Conservation (phyloP, 92 coral and sea anemone genomes). For the Porites rus region DNA sequence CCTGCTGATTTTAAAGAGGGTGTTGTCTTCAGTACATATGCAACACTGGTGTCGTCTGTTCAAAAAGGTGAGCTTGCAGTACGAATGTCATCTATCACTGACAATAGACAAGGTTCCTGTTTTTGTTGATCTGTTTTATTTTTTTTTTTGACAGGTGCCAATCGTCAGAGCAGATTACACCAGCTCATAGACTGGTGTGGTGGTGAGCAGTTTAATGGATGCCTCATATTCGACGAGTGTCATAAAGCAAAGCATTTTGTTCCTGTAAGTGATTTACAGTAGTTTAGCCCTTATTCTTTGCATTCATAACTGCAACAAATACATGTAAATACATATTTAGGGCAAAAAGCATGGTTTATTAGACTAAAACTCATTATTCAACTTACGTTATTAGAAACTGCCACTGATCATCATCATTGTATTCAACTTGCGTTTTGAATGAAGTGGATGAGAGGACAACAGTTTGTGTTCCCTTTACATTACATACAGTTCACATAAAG, state of each 20-base stretch:
- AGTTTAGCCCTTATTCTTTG: not conserved
- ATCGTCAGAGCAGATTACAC: slow-evolving; percentile 91
- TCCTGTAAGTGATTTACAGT: slow-evolving; percentile 76
- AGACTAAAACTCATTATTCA: too few species aligned
- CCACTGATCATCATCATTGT: too few species aligned
- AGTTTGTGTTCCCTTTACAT: too few species aligned
- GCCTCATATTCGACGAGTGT: slow-evolving; percentile 96
- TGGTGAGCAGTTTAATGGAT: slow-evolving; percentile 90
- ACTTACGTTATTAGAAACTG: too few species aligned
- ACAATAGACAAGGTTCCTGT: too few species aligned
- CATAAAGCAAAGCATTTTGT: slow-evolving; percentile 98
- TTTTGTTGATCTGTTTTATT: too few species aligned
- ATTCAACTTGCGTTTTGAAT: too few species aligned
- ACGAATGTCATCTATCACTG: not conserved
- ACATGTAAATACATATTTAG: too few species aligned
- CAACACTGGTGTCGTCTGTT: slow-evolving; percentile 96
- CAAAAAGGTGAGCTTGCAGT: slow-evolving; percentile 63
- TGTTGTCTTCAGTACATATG: slow-evolving; percentile 95
- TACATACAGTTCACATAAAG: too few species aligned
- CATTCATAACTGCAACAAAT: not conserved
- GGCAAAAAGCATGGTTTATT: too few species aligned
- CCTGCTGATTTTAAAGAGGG: slow-evolving; percentile 97
- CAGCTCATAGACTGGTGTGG: slow-evolving; percentile 99
- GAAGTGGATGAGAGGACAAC: too few species aligned
- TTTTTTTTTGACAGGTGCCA: not conserved